Conservation (phyloP, 2,113 vertebrate species). For the Sus scrofa region T2T-Sscrofa CM000815.6:134200001-134200500, state of each 20-base stretch:
- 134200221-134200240: constrained; percentile 83
- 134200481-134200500: constrained; percentile 69
- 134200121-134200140: constrained; percentile 81
- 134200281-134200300: constrained; percentile 83
- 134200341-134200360: constrained; percentile 78
- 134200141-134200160: constrained; percentile 76
- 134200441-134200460: constrained; percentile 67
- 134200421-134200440: constrained; percentile 59
- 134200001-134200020: constrained; percentile 81
- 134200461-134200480: constrained; percentile 63
- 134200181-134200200: constrained; percentile 81
- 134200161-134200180: constrained; percentile 72
- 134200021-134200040: constrained; percentile 67
- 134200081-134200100: constrained; percentile 38
- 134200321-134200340: constrained; percentile 76
- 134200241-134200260: constrained; percentile 84
- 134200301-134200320: constrained; percentile 80
- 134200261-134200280: constrained; percentile 86
- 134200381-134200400: constrained; percentile 80
- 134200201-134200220: constrained; percentile 70
- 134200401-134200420: constrained; percentile 66
- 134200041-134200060: constrained; percentile 63
- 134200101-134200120: constrained; percentile 79
- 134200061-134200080: constrained; percentile 68
- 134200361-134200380: constrained; percentile 68